Base-by-base conservation (phyloP, 1,140 invertebrate genomes). In the Cylas formicarius region DNA sequence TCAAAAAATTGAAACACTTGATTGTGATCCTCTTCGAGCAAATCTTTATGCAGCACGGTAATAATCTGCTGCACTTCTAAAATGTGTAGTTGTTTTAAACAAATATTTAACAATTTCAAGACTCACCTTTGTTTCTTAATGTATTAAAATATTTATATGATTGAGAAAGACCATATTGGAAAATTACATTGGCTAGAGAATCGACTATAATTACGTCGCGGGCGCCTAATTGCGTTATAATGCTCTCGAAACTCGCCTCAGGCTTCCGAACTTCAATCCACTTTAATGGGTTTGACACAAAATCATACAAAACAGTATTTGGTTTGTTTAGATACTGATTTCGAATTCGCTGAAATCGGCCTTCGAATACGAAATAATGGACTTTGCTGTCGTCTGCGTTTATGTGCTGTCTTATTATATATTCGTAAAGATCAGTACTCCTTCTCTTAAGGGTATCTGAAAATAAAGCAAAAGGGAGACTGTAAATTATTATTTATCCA, bases 11-110 rank as follows among this genome's bases (percentile, higher is more conserved):
- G 52, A 31, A 60, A 48, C 37, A 70, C 45, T 56, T 71, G 67
- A 2, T 66, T 60, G 29, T 49, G 48, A 34, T 65, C 59, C 9
- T 27, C 37, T 21, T 58, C 44, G 3, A 74, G 34, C 46, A 72
- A 66, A 50, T 75, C 73, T 48, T 53, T 67, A 49, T 75, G 74
- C 28, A 72, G 31, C 23, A 74, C 53, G 14, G 70, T 41, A 31
- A 74, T 60, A 19, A 73, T 39, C 63, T 72, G 70, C 27, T 59
- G 57, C 14, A 72, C 48, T 50, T 60, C 61, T 61, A 35, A n/a
- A 54, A 57, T 28, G 37, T 26, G 9, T 22, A 20, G 14, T 32
- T 10, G 9, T 28, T 21, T 44, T 38, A 41, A 33, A 36, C 6
- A 35, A 23, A 38, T 19, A 28, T 49, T 44, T 38, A n/a, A 11